Evolutionary conservation across 2,888 invertebrate genomes (phyloP).

Genomic region (Amblyjoppa proteus): DNA sequence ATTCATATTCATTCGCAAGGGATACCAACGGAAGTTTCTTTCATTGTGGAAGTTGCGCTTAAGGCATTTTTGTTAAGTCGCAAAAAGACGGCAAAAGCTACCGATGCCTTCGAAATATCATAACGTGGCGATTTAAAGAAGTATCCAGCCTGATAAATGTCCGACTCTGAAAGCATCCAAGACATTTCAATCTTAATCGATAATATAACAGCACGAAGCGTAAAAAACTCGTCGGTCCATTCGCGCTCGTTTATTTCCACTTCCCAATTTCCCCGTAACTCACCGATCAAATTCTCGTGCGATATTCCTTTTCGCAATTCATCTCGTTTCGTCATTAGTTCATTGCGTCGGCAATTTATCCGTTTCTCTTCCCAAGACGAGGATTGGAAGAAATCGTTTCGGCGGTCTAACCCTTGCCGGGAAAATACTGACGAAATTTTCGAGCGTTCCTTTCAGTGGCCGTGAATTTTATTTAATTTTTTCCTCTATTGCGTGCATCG

Average conservation of each 20-base stretch:
- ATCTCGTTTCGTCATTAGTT: neutral
- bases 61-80: neutral
- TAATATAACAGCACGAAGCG: neutral
- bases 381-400: neutral
- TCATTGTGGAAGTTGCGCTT: neutral
- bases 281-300: neutral
- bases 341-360: constrained; percentile 48
- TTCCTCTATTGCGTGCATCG: constrained; percentile 41
- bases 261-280: neutral
- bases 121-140: neutral
- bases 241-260: neutral
- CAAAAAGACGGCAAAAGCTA: neutral
- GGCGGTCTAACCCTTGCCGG: constrained; percentile 43
- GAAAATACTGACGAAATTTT: constrained; percentile 15
- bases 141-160: neutral
- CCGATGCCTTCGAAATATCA: neutral
- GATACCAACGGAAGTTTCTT: constrained; percentile 9
- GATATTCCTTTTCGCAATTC: neutral
- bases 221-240: neutral
- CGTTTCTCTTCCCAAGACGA: neutral
- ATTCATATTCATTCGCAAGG: neutral
- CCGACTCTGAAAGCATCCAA: neutral
- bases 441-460: neutral
- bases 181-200: neutral
- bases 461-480: constrained; percentile 19